Evolutionary conservation across 2,888 invertebrate species (phyloP).

Genomic region (Tetranychus piercei): DNA sequence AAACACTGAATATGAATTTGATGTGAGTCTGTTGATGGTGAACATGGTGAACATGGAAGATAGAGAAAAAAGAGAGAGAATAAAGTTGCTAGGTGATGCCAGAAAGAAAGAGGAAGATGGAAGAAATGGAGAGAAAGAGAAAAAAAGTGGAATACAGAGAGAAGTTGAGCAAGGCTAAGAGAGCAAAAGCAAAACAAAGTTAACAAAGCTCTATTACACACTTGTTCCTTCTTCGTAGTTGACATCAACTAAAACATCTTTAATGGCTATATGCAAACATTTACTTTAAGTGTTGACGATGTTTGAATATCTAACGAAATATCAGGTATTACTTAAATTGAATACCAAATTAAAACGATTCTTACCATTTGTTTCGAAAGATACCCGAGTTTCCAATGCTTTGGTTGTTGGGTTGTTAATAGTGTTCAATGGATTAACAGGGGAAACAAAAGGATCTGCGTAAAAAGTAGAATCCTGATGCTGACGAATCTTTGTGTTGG

Average conservation of each 20-base stretch:
- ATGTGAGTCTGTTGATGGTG: not conserved
- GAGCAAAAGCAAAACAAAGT: not conserved
- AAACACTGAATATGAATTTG: not conserved
- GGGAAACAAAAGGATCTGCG: too few relatives aligned
- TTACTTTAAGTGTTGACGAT: not conserved
- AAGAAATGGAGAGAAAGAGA: conserved; percentile 21
- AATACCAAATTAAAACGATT: too few relatives aligned
- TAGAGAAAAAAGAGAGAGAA: conserved; percentile 20
- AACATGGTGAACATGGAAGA: conserved; percentile 17
- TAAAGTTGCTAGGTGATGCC: conserved; percentile 22
- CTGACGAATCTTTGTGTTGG: too few relatives aligned
- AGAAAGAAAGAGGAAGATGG: conserved; percentile 19
- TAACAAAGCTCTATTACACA: not conserved
- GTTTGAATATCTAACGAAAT: too few relatives aligned
- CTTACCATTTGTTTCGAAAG: too few relatives aligned
- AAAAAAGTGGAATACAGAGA: conserved; percentile 23
- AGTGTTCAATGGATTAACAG: too few relatives aligned
- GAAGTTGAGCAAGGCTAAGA: not conserved
- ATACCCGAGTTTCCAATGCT: too few relatives aligned
- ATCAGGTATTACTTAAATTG: too few relatives aligned
- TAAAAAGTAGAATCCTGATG: too few relatives aligned
- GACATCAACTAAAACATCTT: not conserved
- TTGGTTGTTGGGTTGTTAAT: too few relatives aligned
- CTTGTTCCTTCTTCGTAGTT: not conserved
- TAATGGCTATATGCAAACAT: not conserved